Conservation (phyloP, 2,113 vertebrate species). For the Falcunculus frontatus region DNA sequence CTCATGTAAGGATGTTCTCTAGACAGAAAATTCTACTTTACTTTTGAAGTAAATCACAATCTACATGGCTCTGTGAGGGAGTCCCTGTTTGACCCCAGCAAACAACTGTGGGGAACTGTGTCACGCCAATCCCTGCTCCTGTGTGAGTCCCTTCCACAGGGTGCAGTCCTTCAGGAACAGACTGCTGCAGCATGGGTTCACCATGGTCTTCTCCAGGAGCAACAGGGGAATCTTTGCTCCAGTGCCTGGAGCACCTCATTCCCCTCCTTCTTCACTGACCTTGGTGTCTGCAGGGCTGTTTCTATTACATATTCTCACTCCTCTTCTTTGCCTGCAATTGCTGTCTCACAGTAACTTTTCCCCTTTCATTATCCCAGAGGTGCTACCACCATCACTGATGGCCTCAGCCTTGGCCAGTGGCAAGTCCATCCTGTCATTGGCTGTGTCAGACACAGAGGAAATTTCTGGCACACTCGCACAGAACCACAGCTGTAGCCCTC, state of each 20-base stretch:
- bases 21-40: not conserved
- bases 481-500: not conserved
- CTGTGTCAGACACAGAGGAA: not conserved
- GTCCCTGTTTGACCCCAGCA: not conserved
- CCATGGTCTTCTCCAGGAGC: not conserved
- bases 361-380: not conserved
- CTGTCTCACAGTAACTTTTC: not conserved
- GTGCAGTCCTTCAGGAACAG: not conserved
- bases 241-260: not conserved
- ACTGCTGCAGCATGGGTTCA: not conserved
- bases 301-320: not conserved
- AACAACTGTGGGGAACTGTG: not conserved
- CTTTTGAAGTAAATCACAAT: not conserved
- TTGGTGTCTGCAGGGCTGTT: not conserved
- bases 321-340: not conserved
- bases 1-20: not conserved
- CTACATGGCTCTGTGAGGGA: not conserved
- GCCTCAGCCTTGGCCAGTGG: not conserved
- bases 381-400: not conserved
- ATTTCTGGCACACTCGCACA: not conserved
- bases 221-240: not conserved
- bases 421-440: not conserved
- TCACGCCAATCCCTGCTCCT: not conserved
- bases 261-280: not conserved
- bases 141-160: not conserved